phyloP scores from a whole-genome alignment of 2,113 vertebrate species.

The Passer montanus region DNA sequence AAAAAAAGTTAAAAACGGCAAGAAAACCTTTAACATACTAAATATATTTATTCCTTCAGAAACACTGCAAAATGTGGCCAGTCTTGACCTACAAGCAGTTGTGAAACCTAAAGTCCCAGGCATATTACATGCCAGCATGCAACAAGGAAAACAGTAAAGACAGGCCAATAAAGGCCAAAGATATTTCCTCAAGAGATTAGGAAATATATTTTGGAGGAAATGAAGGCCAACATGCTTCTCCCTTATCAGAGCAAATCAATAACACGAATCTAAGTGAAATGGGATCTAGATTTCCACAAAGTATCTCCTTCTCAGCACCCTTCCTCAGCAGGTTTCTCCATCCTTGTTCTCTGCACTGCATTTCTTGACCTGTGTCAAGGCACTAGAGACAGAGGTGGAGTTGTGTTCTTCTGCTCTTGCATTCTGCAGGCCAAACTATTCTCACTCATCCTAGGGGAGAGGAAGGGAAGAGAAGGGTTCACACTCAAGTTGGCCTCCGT shows the following conservation, averaged over 20 bases:
- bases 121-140: slow-evolving; percentile 66
- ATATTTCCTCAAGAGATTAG: slow-evolving; percentile 29
- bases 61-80: slow-evolving; percentile 54
- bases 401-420: not conserved
- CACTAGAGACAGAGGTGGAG: slow-evolving; percentile 6
- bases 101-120: slow-evolving; percentile 47
- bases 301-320: not conserved
- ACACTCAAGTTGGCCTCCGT: not conserved
- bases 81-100: slow-evolving; percentile 60
- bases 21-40: slow-evolving; percentile 63
- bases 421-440: not conserved
- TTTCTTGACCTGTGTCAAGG: slow-evolving; percentile 18
- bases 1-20: not conserved
- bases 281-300: slow-evolving; percentile 14
- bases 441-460: not conserved
- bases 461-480: not conserved
- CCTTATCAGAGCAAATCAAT: slow-evolving; percentile 34
- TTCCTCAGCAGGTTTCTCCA: slow-evolving; percentile 16
- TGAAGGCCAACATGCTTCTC: slow-evolving; percentile 47
- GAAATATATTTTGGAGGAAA: slow-evolving; percentile 30
- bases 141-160: slow-evolving; percentile 32
- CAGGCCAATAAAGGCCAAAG: slow-evolving; percentile 33
- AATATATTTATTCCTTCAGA: slow-evolving; percentile 69
- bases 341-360: not conserved
- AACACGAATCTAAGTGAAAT: slow-evolving; percentile 23